phyloP scores from a whole-genome alignment of 1,140 invertebrate genomes.

The Drosophila santomea region DNA sequence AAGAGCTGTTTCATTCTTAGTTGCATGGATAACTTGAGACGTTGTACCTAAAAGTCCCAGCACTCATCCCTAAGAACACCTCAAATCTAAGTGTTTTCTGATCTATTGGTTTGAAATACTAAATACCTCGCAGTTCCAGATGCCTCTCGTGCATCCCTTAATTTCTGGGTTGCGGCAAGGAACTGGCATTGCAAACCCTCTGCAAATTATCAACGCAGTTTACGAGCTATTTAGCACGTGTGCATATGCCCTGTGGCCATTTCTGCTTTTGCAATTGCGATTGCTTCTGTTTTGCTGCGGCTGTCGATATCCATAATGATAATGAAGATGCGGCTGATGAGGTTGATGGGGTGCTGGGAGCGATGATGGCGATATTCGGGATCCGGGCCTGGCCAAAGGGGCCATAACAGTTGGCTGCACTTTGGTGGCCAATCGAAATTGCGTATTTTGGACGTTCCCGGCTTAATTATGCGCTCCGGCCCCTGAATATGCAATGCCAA shows the following conservation, averaged over 20 bases:
- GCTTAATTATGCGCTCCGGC: slow-evolving; percentile 55
- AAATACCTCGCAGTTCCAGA: neutral
- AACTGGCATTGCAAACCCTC: neutral
- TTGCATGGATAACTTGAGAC: too few species aligned
- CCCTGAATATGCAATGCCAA: slow-evolving; percentile 52
- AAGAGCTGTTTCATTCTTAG: too few species aligned
- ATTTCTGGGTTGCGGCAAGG: neutral
- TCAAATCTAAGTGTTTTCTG: neutral
- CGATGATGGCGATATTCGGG: slow-evolving; percentile 39
- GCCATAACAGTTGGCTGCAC: slow-evolving; percentile 56
- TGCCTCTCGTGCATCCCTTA: neutral
- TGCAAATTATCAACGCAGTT: slow-evolving; percentile 28
- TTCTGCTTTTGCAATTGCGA: neutral
- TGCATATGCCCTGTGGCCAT: slow-evolving; percentile 13
- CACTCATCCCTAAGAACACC: too few species aligned
- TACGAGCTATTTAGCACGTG: slow-evolving; percentile 47
- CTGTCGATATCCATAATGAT: slow-evolving; percentile 39
- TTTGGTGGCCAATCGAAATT: slow-evolving; percentile 68
- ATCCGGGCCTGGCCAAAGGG: slow-evolving; percentile 18
- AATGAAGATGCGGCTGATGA: slow-evolving; percentile 36
- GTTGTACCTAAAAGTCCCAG: too few species aligned
- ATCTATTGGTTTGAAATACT: neutral
- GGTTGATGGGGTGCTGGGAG: slow-evolving; percentile 37
- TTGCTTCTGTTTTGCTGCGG: slow-evolving; percentile 10
- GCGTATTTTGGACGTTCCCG: slow-evolving; percentile 58